A percentile compares a stretch with the other conserved stretches of the same genome.
phyloP scores from a whole-genome alignment of 2,113 vertebrate genomes.

The Ahaetulla prasina region DNA sequence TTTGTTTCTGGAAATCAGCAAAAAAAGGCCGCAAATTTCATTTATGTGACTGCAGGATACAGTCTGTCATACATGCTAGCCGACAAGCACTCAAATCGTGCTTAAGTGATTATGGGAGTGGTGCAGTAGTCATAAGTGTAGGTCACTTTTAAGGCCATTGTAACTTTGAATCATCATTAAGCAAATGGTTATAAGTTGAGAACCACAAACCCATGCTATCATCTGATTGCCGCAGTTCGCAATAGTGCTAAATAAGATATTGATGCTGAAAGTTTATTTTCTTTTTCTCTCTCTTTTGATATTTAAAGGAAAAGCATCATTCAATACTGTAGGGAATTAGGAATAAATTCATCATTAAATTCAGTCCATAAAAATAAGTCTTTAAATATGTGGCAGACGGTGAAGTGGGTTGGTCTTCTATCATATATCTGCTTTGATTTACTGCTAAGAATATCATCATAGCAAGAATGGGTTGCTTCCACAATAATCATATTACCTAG shows the following conservation, averaged over 20 bases:
- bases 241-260: background rate
- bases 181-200: background rate
- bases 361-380: background rate
- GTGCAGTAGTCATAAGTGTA: background rate
- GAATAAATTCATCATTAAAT: background rate
- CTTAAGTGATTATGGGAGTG: background rate
- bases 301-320: background rate
- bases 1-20: background rate
- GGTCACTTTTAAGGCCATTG: background rate
- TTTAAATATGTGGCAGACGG: background rate
- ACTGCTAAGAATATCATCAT: background rate
- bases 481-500: background rate
- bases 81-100: background rate
- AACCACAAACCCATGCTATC: background rate
- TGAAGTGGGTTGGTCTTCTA: background rate
- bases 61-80: background rate
- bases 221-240: background rate
- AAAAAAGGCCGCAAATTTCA: background rate
- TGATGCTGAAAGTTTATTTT: background rate
- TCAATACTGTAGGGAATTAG: background rate
- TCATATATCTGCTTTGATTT: background rate
- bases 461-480: background rate
- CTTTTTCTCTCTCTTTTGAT: background rate
- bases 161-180: background rate
- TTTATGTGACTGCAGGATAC: background rate